Evolutionary conservation across 1,140 invertebrate genomes (phyloP), one percentile per base, ranked within the genome.

Genomic region (Zaprionus africanus): DNA sequence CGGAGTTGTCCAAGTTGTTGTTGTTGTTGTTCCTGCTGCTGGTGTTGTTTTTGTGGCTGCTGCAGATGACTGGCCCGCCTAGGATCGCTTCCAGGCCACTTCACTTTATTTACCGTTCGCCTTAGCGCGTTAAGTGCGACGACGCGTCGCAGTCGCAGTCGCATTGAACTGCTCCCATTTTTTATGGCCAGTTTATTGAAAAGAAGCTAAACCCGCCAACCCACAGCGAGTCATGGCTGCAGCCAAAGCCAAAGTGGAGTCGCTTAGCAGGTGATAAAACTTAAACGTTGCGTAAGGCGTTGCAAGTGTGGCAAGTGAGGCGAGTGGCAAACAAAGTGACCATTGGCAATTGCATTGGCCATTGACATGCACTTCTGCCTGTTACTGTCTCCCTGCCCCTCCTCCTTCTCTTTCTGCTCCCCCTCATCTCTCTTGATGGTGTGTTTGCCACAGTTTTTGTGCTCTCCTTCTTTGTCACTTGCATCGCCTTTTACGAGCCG

Each of bases 111-210:
- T 86, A 88, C 80, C 70, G 77, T 64, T 76, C 43, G 57, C 65
- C 65, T 49, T 36, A 51, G 70, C 79, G 70, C 79, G 66, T 75
- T 76, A 81, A 84, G 82, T 84, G 78, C 70, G 79, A 88, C 80
- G 83, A 80, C 71, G 51, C 58, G 22, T 38, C 49, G 51, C 22
- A 24, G 22, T 38, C 49, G 51, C 22, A 24, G 38, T 19, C 38
- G 62, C 74, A 76, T 71, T 53, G 76, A 79, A 49, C 76, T 75
- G 62, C 78, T 66, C 65, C 51, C 65, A 26, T 76, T 83, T 86
- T 87, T 87, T 87, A 88, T 87, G 78, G 81, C 51, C 58, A 57
- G 67, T 75, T 87, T 81, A 87, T 87, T 84, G 84, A 87, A 84
- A 66, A 87, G 56, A 70, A 28, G 9, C 9, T 22, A 66, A 87